These are phyloP conservation scores for Ctenomys sociabilis DNA, from an alignment of 2,113 vertebrate genomes.

Conservation along the genomic window DNA sequence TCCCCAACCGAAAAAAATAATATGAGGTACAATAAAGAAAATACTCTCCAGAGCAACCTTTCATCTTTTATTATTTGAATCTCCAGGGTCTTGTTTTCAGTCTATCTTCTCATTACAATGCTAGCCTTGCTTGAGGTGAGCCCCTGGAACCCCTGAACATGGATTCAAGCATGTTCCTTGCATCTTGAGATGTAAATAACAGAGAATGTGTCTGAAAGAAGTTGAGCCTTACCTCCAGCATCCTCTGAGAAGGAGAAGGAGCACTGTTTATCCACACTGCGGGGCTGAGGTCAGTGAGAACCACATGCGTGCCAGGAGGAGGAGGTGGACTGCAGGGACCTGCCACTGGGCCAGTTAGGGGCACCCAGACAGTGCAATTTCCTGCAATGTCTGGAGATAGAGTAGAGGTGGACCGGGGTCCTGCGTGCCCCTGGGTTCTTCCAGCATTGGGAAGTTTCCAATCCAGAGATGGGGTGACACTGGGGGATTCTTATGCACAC, in stretches of 20 bases:
- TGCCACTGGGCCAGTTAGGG: fast-evolving
- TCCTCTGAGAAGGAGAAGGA: neutral
- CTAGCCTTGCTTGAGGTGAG: neutral
- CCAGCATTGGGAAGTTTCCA: neutral
- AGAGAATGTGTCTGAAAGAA: fast-evolving
- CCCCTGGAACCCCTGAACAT: neutral
- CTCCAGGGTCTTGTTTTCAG: neutral
- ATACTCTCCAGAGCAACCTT: neutral
- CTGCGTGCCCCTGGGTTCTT: fast-evolving
- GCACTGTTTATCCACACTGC: fast-evolving
- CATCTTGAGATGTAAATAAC: neutral
- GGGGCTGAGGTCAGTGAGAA: neutral
- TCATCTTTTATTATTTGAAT: neutral
- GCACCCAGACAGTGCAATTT: too few species aligned
- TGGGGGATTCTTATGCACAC: fast-evolving
- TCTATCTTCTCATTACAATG: neutral
- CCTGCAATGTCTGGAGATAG: neutral
- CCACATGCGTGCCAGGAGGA: fast-evolving
- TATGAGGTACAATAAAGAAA: neutral
- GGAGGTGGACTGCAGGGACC: too few species aligned
- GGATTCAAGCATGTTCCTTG: neutral
- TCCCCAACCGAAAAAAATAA: neutral
- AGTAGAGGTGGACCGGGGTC: fast-evolving
- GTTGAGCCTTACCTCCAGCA: fast-evolving
- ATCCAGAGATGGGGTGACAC: fast-evolving